Base-by-base conservation (phyloP, 2,797 vertebrate genomes). In the Chaenodraco wilsoni region DNA sequence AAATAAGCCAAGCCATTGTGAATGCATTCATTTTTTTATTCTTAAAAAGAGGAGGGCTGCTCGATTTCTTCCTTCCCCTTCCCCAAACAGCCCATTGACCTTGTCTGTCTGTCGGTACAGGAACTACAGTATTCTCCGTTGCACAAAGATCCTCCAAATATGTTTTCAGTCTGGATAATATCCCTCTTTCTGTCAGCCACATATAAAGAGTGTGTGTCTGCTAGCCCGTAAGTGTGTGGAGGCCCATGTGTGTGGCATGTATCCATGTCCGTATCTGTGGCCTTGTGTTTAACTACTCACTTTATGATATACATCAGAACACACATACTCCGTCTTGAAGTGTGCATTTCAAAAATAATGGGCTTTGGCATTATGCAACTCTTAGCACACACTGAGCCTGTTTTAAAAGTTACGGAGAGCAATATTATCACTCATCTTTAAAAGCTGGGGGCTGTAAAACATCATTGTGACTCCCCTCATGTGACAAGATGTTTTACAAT, bases 401-500 rank as follows among this genome's bases (percentile, higher is more conserved):
- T 90, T 85, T 83, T 86, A 87, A 91, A 93, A 87, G 72, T 92
- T 91, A 93, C 76, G 68, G 82, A 83, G 84, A 82, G 72, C 63
- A 73, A 87, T 87, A 89, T 80, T 79, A 85, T 76, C 67, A 83
- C 83, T 88, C 83, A 83, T 92, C 84, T 89, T 83, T 87, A 74
- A 86, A 91, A 88, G 82, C 82, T 14, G 64, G 44, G 57, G 74
- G 86, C 74, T 73, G 67, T 93, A 93, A 95, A 94, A 89, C 84
- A 78, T 81, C 76, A 78, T 72, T 69, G 84, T 76, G 82, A 83
- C 88, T 88, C 82, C 33, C 76, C 74, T 89, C 81, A 89, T 89
- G 85, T 91, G 90, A 90, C 84, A 83, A 81, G 83, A 83, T 80
- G 83, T 85, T 93, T 93, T 89, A 90, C 87, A 84, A 83, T 85